Conservation (phyloP, 2,797 vertebrate genomes). For the Halcyon chelicuti region DNA sequence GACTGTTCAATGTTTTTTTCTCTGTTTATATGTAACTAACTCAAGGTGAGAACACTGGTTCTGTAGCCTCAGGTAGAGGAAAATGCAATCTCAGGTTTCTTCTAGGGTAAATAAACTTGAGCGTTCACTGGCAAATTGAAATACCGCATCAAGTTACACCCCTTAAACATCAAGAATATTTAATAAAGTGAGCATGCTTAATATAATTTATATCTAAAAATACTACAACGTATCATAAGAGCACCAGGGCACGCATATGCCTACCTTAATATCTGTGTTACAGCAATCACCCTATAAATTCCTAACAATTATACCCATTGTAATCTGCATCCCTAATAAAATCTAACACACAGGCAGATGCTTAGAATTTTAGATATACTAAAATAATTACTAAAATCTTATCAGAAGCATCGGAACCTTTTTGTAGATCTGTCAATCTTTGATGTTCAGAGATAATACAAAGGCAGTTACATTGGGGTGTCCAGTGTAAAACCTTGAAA, state of each 20-base stretch:
- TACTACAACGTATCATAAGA: background rate
- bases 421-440: background rate
- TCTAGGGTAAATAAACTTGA: background rate
- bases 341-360: background rate
- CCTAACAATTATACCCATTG: background rate
- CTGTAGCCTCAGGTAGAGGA: background rate
- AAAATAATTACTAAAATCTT: background rate
- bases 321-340: background rate
- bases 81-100: background rate
- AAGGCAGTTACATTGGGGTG: background rate
- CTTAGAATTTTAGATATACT: background rate
- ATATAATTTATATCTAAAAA: background rate
- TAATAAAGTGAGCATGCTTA: background rate
- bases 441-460: background rate
- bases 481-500: background rate
- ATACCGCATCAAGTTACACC: background rate
- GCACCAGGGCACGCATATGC: rapidly evolving
- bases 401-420: background rate
- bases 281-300: background rate
- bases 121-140: background rate
- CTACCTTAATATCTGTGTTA: background rate
- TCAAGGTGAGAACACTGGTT: background rate
- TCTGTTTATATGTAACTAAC: background rate
- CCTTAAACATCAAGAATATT: background rate
- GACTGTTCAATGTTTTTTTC: no score